phyloP scores from a whole-genome alignment of 2,888 invertebrate species.

The Drosophila phalerata region DNA sequence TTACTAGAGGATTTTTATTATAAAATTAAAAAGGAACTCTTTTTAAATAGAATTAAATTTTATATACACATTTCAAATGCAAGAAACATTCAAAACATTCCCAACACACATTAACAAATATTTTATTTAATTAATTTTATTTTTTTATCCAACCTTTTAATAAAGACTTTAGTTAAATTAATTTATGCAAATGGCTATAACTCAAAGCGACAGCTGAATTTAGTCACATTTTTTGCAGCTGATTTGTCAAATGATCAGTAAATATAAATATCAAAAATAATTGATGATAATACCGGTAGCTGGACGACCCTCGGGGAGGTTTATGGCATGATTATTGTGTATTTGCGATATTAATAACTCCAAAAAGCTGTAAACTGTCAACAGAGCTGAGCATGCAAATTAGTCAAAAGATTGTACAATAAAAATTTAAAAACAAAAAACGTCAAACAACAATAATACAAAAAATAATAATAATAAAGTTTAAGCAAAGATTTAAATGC shows the following conservation, averaged over 20 bases:
- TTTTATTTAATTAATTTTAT: slow-evolving; percentile 24
- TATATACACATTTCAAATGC: no score
- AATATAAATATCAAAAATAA: slow-evolving; percentile 29
- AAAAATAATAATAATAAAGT: slow-evolving; percentile 17
- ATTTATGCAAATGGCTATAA: slow-evolving; percentile 68
- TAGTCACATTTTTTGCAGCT: slow-evolving; percentile 35
- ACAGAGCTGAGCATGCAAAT: slow-evolving; percentile 57
- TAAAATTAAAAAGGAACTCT: no score
- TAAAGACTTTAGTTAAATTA: slow-evolving; percentile 42
- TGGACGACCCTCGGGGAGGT: slow-evolving; percentile 21
- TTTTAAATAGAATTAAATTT: no score
- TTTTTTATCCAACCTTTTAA: slow-evolving; percentile 29
- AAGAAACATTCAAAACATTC: neutral
- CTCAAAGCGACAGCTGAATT: slow-evolving; percentile 60
- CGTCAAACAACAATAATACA: slow-evolving; percentile 8
- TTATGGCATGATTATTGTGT: slow-evolving; percentile 29
- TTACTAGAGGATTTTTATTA: no score
- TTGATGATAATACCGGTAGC: slow-evolving; percentile 65
- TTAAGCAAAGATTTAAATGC: slow-evolving; percentile 28
- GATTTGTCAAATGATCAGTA: slow-evolving; percentile 51
- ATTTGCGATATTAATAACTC: slow-evolving; percentile 41
- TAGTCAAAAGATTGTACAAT: slow-evolving; percentile 40
- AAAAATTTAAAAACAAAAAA: neutral
- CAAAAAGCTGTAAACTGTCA: slow-evolving; percentile 65
- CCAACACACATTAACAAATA: slow-evolving; percentile 8